Base-by-base conservation (phyloP, 2,888 invertebrate genomes). In the Pyrochroa serraticornis region DNA sequence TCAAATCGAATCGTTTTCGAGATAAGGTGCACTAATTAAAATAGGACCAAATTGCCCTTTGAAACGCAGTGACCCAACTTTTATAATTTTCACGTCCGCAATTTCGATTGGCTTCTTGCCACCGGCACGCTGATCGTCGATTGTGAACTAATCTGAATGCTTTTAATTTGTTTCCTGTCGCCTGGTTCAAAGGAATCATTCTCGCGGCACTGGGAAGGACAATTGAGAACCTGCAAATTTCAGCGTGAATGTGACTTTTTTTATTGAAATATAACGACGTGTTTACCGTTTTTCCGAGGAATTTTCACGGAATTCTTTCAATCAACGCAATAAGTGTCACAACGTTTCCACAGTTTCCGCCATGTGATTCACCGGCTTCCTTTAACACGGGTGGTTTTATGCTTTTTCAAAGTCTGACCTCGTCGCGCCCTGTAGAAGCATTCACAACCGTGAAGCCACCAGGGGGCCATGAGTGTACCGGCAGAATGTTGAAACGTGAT, bases 131-230 rank as follows among this genome's bases (percentile, higher is more conserved):
- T 36, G 7, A n/a, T 1, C 9, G 43, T 46, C 52, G 48, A 58
- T 56, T 58, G 47, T 39, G 45, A 64, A 64, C 65, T 68, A 67
- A 67, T 66, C 63, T 67, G 58, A 63, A 65, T 58, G 63, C 67
- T 64, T 67, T 67, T 69, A 71, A 71, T 69, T 67, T 69, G 66
- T 68, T 66, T 65, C 62, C 53, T 49, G 49, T 63, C 66, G 59
- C 58, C 53, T 52, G 62, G 56, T 64, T 63, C 65, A 68, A 71
- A 69, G 70, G 65, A 66, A 64, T 63, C 57, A 67, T 67, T 67
- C 22, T 54, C 49, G 41, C 42, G 41, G 57, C 62, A 58, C 60
- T 48, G 58, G 45, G 60, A 62, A 62, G 60, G 64, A 67, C 65
- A 66, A 64, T 67, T 62, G 31, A 35, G 8, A 22, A 43, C n/a